Conservation (phyloP, 1,140 invertebrate species). For the Stenopsyche tienmushanensis region DNA sequence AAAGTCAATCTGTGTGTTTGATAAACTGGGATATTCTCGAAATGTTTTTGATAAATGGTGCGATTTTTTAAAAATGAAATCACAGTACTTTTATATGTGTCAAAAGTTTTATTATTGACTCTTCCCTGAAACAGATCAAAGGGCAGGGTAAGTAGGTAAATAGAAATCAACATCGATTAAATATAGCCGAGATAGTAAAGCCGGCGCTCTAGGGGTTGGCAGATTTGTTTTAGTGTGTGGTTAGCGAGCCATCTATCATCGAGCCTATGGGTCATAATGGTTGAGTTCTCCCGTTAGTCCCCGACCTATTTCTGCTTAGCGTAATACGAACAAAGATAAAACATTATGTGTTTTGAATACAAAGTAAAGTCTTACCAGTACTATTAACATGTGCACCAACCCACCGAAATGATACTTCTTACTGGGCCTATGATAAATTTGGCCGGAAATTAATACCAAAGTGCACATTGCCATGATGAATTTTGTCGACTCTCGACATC, state of each 20-base stretch:
- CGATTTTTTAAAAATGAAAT: too few species aligned
- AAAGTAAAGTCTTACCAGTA: slow-evolving; percentile 6
- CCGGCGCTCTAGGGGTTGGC: too few species aligned
- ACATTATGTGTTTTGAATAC: slow-evolving; percentile 25
- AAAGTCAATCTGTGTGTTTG: too few species aligned
- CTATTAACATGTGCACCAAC: slow-evolving; percentile 25
- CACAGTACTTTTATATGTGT: too few species aligned
- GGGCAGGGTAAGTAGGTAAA: too few species aligned
- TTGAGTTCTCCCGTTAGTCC: slow-evolving; percentile 3
- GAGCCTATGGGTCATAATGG: slow-evolving; percentile 26
- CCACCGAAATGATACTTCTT: neutral
- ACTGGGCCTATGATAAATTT: slow-evolving; percentile 27
- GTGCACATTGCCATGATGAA: slow-evolving; percentile 28
- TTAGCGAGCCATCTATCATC: slow-evolving; percentile 23
- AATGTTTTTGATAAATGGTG: too few species aligned
- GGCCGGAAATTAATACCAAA: slow-evolving; percentile 31
- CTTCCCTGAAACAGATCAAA: too few species aligned
- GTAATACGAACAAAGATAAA: slow-evolving; percentile 33
- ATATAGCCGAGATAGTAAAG: too few species aligned
- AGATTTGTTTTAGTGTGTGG: too few species aligned
- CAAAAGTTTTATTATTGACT: too few species aligned
- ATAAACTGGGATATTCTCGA: too few species aligned
- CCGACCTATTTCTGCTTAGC: slow-evolving; percentile 25
- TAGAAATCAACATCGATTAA: too few species aligned
- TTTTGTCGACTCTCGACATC: slow-evolving; percentile 14